phyloP scores from a whole-genome alignment of 2,888 invertebrate species.

The Branchellion lobata region DNA sequence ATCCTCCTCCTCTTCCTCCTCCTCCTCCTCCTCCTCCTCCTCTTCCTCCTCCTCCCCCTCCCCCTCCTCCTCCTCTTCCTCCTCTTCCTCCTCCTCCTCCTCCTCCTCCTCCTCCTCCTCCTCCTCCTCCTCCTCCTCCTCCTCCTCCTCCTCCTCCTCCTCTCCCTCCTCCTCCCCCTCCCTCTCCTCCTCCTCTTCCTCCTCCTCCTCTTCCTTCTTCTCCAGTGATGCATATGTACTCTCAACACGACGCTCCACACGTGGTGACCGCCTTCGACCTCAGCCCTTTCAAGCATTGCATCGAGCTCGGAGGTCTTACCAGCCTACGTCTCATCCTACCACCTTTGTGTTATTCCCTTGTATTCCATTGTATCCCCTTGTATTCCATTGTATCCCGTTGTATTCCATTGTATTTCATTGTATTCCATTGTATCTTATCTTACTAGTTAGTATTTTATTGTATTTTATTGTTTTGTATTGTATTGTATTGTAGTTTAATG shows the following conservation, averaged over 20 bases:
- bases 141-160: background rate
- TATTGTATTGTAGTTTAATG: no score
- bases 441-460: no score
- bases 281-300: constrained; percentile 53
- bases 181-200: background rate
- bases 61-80: background rate
- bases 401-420: no score
- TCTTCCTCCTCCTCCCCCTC: background rate
- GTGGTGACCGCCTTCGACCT: constrained; percentile 55
- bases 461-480: no score
- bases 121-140: background rate
- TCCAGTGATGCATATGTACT: constrained; percentile 54
- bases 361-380: no score
- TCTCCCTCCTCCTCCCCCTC: background rate
- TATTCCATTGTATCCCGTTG: no score
- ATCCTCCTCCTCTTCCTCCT: no score
- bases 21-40: background rate
- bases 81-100: constrained; percentile 1
- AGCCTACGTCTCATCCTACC: no score
- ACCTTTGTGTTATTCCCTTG: no score
- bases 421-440: no score
- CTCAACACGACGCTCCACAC: constrained; percentile 52
- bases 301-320: constrained; percentile 57
- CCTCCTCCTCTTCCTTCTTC: background rate
- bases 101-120: background rate